These are phyloP conservation scores for Catostylus mosaicus DNA, from an alignment of 30 jellyfish, hydroid and myxozoan species.

Conservation along the genomic window DNA sequence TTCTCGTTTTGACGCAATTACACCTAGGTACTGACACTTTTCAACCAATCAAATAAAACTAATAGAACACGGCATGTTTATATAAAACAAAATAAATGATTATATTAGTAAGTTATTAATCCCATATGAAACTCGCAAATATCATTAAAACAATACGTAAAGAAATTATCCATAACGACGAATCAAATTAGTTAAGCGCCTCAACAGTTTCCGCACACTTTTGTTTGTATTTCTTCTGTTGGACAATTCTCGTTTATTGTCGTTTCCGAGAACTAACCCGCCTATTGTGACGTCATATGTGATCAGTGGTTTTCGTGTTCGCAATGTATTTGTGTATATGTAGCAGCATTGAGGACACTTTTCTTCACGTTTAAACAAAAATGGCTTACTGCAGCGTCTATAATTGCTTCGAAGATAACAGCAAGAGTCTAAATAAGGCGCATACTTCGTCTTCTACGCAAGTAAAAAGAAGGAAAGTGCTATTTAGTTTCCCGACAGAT, in stretches of 20 bases:
- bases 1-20: too few relatives aligned
- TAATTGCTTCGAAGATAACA: background rate
- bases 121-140: too few relatives aligned
- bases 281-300: conserved; percentile 12
- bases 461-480: background rate
- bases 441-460: background rate
- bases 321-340: background rate
- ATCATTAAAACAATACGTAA: too few relatives aligned
- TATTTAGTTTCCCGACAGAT: background rate
- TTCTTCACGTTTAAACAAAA: background rate
- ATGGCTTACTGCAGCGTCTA: background rate
- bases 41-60: too few relatives aligned
- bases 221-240: conserved; percentile 12
- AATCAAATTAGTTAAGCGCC: too few relatives aligned
- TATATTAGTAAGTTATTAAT: too few relatives aligned
- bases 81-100: too few relatives aligned
- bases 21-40: too few relatives aligned
- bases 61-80: too few relatives aligned
- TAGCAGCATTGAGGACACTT: background rate
- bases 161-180: too few relatives aligned
- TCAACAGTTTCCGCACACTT: too few relatives aligned
- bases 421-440: background rate
- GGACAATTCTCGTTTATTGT: conserved; percentile 23
- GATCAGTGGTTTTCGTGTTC: conserved; percentile 14
- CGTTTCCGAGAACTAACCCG: conserved; percentile 1